These are phyloP conservation scores for Rhinogobius similis DNA, from an alignment of 2,113 vertebrate species.

Conservation along the genomic window DNA sequence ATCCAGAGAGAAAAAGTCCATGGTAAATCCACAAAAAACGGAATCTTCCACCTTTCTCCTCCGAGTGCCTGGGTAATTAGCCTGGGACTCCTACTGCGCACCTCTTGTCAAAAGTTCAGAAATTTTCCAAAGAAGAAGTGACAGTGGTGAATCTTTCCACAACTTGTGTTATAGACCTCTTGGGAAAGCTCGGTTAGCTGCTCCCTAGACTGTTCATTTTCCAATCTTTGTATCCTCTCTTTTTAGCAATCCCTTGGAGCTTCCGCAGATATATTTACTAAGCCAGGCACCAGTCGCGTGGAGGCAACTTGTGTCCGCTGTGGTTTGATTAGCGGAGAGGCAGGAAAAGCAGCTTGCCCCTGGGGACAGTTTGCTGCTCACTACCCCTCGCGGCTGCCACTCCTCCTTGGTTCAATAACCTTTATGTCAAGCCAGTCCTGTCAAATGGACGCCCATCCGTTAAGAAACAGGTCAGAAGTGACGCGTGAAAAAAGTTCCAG, in stretches of 20 bases:
- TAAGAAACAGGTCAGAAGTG: conserved; percentile 43
- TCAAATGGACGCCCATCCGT: conserved; percentile 4
- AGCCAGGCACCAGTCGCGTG: background rate
- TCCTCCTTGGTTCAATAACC: conserved; percentile 49
- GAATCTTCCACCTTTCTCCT: conserved; percentile 19
- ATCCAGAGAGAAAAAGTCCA: conserved; percentile 56
- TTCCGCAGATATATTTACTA: conserved; percentile 8
- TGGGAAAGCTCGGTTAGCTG: conserved; percentile 10
- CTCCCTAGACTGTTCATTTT: conserved; percentile 36
- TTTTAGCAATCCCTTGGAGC: conserved; percentile 5
- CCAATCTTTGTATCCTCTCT: conserved; percentile 55
- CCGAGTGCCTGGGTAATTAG: conserved; percentile 37
- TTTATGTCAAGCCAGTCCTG: conserved; percentile 25
- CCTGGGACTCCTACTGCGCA: conserved; percentile 1
- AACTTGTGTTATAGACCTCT: conserved; percentile 18
- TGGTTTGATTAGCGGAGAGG: conserved; percentile 56
- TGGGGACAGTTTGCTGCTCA: conserved; percentile 27
- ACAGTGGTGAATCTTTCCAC: conserved; percentile 37
- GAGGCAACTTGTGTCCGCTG: conserved; percentile 44
- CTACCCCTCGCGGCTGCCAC: conserved; percentile 23
- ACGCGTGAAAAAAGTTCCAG: conserved; percentile 44
- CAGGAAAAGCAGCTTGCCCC: conserved; percentile 60
- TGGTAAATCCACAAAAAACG: conserved; percentile 58
- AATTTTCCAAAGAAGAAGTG: conserved; percentile 39
- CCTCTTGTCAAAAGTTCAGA: conserved; percentile 45